Evolutionary conservation across 2,888 invertebrate genomes (phyloP).

Genomic region (Diploptera punctata): DNA sequence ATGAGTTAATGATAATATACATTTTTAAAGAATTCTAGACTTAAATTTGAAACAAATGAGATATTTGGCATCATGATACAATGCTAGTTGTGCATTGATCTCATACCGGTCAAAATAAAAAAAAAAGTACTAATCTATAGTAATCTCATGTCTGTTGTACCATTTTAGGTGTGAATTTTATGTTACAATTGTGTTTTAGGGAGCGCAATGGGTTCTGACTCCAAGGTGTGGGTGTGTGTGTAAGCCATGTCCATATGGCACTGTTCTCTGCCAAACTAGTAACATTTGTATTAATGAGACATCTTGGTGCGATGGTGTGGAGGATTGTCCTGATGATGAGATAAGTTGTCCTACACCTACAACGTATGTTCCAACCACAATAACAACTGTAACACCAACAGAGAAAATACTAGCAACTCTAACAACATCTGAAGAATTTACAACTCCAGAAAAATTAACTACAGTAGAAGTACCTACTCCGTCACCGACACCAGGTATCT

Average conservation of each 20-base stretch:
- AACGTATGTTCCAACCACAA: constrained; percentile 46
- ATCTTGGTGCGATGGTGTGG: constrained; percentile 82
- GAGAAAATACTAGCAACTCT: constrained; percentile 34
- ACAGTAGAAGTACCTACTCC: no score
- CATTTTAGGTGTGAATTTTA: neutral
- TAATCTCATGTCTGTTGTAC: no score
- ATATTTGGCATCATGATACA: no score
- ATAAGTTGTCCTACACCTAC: constrained; percentile 61
- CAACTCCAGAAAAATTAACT: no score
- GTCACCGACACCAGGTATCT: no score
- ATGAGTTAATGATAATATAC: no score
- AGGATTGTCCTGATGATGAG: constrained; percentile 87
- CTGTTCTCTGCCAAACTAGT: constrained; percentile 74
- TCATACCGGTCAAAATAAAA: no score
- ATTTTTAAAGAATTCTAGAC: no score
- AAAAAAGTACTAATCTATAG: no score
- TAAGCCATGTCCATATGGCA: constrained; percentile 70
- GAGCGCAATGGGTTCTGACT: constrained; percentile 64
- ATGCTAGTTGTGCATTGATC: no score
- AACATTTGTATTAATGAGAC: constrained; percentile 72
- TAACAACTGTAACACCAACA: constrained; percentile 44
- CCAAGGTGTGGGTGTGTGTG: constrained; percentile 75
- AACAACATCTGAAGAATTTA: no score
- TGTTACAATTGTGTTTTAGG: constrained; percentile 50
- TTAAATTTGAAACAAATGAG: no score